These are phyloP conservation scores for Ursus arctos DNA, from an alignment of 2,113 vertebrate species.

Conservation along the genomic window DNA sequence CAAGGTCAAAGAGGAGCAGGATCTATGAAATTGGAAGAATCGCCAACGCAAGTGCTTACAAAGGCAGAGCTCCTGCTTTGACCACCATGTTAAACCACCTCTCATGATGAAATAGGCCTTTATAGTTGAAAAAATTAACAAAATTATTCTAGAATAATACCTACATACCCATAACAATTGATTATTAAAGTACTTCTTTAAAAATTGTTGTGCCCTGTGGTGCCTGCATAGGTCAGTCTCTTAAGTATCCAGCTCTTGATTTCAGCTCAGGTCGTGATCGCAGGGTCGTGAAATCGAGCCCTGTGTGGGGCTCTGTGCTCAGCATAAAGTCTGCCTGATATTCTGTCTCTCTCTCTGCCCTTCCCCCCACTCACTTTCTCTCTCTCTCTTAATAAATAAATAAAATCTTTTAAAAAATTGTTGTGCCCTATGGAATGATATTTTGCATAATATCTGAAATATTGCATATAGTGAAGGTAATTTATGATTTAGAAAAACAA, in stretches of 20 bases:
- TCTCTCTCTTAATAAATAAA: not conserved
- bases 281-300: not conserved
- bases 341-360: not conserved
- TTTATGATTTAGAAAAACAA: not conserved
- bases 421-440: not conserved
- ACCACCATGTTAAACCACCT: not conserved
- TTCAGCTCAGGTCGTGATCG: not conserved
- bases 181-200: not conserved
- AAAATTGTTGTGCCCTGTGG: not conserved
- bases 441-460: not conserved
- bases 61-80: not conserved
- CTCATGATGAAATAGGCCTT: not conserved
- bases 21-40: not conserved
- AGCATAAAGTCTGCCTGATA: not conserved
- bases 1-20: not conserved
- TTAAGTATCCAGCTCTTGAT: not conserved
- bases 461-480: not conserved
- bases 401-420: not conserved
- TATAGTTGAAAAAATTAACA: not conserved
- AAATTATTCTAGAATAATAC: not conserved
- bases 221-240: not conserved
- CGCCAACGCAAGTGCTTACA: not conserved
- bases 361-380: not conserved
- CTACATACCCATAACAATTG: not conserved
- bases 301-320: not conserved